Conservation (phyloP, 2,797 vertebrate species). For the Fistularia tabacaria region DNA sequence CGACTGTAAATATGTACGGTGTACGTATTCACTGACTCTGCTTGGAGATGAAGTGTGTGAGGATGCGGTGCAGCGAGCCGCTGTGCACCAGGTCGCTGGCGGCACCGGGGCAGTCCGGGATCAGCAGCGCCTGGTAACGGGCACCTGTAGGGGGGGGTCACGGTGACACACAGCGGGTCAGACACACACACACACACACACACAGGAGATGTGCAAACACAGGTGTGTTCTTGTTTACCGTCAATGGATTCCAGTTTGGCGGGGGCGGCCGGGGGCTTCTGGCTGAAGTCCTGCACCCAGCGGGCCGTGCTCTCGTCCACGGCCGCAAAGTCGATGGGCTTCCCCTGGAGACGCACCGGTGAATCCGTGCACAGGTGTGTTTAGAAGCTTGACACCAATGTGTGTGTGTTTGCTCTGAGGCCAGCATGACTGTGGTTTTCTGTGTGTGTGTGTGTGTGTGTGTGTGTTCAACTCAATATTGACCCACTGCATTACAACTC, state of each 20-base stretch:
- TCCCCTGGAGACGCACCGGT: slow-evolving; percentile 75
- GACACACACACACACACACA: background rate
- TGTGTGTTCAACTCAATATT: no score
- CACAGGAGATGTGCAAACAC: background rate
- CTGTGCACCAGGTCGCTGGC: slow-evolving; percentile 90
- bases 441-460: no score
- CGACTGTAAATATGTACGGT: no score
- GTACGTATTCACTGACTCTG: slow-evolving; percentile 84
- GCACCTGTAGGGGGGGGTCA: slow-evolving; percentile 75
- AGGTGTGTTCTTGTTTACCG: slow-evolving; percentile 62
- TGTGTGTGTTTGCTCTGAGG: no score
- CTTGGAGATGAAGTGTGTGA: slow-evolving; percentile 88
- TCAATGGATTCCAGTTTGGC: slow-evolving; percentile 97
- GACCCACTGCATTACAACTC: no score
- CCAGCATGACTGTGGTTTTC: no score
- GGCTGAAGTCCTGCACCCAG: slow-evolving; percentile 94
- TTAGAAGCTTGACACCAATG: no score
- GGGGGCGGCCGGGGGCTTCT: slow-evolving; percentile 87
- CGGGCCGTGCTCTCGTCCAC: slow-evolving; percentile 83
- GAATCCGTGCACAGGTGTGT: no score
- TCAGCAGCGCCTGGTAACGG: slow-evolving; percentile 89
- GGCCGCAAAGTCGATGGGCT: slow-evolving; percentile 85
- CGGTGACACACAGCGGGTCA: slow-evolving; percentile 15
- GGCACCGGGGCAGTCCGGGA: slow-evolving; percentile 92
- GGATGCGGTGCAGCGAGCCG: slow-evolving; percentile 90